Evolutionary conservation across 1,140 invertebrate genomes (phyloP), one percentile per base, ranked within the genome.

Genomic region (Periplaneta americana): DNA sequence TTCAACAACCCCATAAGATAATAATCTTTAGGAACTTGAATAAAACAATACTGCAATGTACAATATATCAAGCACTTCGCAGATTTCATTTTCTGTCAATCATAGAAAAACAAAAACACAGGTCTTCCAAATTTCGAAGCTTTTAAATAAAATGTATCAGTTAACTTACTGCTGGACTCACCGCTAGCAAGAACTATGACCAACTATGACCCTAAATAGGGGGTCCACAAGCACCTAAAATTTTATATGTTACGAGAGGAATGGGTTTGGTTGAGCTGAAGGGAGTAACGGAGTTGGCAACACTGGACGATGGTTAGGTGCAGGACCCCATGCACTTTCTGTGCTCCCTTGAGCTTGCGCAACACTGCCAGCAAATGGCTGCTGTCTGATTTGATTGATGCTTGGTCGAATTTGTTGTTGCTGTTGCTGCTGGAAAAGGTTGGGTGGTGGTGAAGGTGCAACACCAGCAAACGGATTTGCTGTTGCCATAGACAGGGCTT

Each of bases 221-320:
- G 34, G 36, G 28, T 17, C 33, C 75, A 75, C 75, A 34, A 34
- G 32, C 32, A 13, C 15, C 31, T 75, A 75, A 75, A 34, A 18
- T 31, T 33, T 75, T 36, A 15, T n/a, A 28, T 78, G 76, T 81
- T 78, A 81, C 32, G 81, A 81, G 28, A 81, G 81, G 31, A 81
- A 81, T 31, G 81, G 81, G 31, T 81, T 81, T 18, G 81, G 81
- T 75, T 81, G 81, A 48, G 74, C 22, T n/a, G 81, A 80, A 32
- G 79, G 79, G 15, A 78, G 35, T 28, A 78, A 36, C 18, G 76
- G 76, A n/a, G 35, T 31, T n/a, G 76, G 76, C 15, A 78, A 31
- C 22, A 78, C 76, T 15, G 35, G 76, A 8, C 34, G 76, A 34
- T 36, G 34, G 17, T 34, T 36, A 22, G 76, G 76, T 22, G 76